phyloP scores from a whole-genome alignment of 1,140 invertebrate species.

The Saxidomus purpurata region DNA sequence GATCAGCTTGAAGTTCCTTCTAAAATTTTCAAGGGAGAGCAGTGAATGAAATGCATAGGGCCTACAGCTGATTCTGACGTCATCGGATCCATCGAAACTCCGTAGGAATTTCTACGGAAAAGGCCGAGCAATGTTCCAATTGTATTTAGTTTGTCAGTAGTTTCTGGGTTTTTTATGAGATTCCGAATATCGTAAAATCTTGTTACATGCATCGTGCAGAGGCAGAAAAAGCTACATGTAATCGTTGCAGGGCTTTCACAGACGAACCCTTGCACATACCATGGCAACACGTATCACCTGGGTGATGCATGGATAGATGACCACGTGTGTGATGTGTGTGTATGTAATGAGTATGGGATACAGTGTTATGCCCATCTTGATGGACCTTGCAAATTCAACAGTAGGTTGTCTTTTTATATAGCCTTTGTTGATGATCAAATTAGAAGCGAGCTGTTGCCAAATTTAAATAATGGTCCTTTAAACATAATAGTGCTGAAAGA shows the following conservation, averaged over 20 bases:
- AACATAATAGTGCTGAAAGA: too few relatives aligned
- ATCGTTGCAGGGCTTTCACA: background rate
- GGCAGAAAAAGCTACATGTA: background rate
- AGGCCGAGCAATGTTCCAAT: too few relatives aligned
- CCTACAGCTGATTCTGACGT: too few relatives aligned
- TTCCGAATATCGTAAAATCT: background rate
- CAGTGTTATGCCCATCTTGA: background rate
- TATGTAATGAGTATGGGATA: constrained; percentile 15
- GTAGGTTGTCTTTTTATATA: background rate
- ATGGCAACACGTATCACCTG: background rate
- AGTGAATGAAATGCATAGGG: too few relatives aligned
- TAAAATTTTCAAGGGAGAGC: too few relatives aligned
- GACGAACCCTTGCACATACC: background rate
- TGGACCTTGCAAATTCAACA: constrained; percentile 40
- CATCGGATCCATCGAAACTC: background rate
- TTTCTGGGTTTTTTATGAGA: background rate
- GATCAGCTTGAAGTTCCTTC: too few relatives aligned
- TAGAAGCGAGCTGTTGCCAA: too few relatives aligned
- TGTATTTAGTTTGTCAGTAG: too few relatives aligned
- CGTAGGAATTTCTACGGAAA: background rate
- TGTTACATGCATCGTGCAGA: background rate
- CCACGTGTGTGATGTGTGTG: constrained; percentile 38
- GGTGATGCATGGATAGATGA: constrained; percentile 46
- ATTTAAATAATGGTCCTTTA: too few relatives aligned
- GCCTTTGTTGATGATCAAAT: background rate